phyloP scores from a whole-genome alignment of 2,888 invertebrate genomes.

The Priocnemis perturbator region DNA sequence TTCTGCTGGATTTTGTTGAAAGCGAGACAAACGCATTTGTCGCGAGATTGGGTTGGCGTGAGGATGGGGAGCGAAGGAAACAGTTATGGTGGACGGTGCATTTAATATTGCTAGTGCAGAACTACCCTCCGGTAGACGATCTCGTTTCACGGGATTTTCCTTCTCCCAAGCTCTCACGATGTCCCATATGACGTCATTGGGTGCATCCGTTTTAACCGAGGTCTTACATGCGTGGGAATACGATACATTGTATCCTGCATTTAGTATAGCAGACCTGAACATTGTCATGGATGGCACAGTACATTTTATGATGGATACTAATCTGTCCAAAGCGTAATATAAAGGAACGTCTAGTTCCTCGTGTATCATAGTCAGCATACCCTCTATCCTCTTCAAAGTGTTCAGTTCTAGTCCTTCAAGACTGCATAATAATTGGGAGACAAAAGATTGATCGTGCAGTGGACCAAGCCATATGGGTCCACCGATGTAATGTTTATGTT shows the following conservation, averaged over 20 bases:
- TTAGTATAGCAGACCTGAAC: slow-evolving; percentile 90
- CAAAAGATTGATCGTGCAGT: slow-evolving; percentile 88
- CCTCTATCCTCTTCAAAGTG: slow-evolving; percentile 86
- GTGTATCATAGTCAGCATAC: slow-evolving; percentile 86
- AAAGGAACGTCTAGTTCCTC: slow-evolving; percentile 94
- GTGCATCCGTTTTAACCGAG: slow-evolving; percentile 95
- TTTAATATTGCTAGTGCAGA: slow-evolving; percentile 79
- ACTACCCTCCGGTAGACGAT: slow-evolving; percentile 78
- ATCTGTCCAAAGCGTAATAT: slow-evolving; percentile 88
- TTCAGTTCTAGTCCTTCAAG: slow-evolving; percentile 75
- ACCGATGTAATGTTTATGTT: slow-evolving; percentile 86
- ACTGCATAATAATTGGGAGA: slow-evolving; percentile 79
- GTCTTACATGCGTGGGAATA: slow-evolving; percentile 92
- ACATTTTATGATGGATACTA: slow-evolving; percentile 69
- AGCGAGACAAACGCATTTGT: slow-evolving; percentile 83
- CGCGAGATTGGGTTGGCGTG: slow-evolving; percentile 90
- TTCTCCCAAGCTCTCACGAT: slow-evolving; percentile 89
- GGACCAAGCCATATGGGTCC: slow-evolving; percentile 97
- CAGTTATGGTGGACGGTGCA: slow-evolving; percentile 75
- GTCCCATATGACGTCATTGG: slow-evolving; percentile 92
- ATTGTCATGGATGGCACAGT: slow-evolving; percentile 66
- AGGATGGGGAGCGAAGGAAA: slow-evolving; percentile 79
- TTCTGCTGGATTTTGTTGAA: slow-evolving; percentile 90
- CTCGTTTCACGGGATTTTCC: slow-evolving; percentile 81
- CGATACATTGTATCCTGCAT: slow-evolving; percentile 94